Evolutionary conservation across 1,140 invertebrate species (phyloP).

Genomic region (Acromyrmex heyeri): DNA sequence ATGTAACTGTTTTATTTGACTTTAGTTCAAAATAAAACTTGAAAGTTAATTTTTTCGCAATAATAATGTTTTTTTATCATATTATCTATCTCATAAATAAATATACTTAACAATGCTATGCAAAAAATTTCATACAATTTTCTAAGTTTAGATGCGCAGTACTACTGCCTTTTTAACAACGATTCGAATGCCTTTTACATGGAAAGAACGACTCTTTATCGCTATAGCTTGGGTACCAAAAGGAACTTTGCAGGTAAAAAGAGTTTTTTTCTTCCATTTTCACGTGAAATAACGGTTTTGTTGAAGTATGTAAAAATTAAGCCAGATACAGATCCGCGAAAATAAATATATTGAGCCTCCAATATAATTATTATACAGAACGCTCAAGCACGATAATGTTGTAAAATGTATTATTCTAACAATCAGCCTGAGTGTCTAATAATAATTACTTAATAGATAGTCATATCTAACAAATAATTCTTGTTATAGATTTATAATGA

Average conservation of each 20-base stretch:
- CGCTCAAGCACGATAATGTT: too few relatives aligned
- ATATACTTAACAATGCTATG: background rate
- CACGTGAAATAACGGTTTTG: too few relatives aligned
- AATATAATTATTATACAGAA: too few relatives aligned
- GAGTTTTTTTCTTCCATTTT: too few relatives aligned
- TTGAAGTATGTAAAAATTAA: too few relatives aligned
- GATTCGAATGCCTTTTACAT: conserved; percentile 72
- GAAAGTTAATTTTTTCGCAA: background rate
- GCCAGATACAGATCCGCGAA: too few relatives aligned
- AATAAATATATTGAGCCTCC: too few relatives aligned
- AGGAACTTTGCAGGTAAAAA: conserved; percentile 82
- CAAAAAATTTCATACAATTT: background rate
- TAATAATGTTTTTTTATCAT: background rate
- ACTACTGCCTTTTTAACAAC: conserved; percentile 73
- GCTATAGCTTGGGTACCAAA: conserved; percentile 82
- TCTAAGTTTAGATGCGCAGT: conserved; percentile 74
- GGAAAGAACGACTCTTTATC: conserved; percentile 81
- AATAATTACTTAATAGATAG: too few relatives aligned
- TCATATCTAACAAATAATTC: too few relatives aligned
- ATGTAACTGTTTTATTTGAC: background rate
- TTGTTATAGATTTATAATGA: too few relatives aligned
- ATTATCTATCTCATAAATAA: background rate
- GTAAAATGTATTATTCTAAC: too few relatives aligned
- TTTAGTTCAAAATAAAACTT: conserved; percentile 15
- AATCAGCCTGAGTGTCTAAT: too few relatives aligned